Base-by-base conservation (phyloP, 1,140 invertebrate species). In the Psix sp. region DNA sequence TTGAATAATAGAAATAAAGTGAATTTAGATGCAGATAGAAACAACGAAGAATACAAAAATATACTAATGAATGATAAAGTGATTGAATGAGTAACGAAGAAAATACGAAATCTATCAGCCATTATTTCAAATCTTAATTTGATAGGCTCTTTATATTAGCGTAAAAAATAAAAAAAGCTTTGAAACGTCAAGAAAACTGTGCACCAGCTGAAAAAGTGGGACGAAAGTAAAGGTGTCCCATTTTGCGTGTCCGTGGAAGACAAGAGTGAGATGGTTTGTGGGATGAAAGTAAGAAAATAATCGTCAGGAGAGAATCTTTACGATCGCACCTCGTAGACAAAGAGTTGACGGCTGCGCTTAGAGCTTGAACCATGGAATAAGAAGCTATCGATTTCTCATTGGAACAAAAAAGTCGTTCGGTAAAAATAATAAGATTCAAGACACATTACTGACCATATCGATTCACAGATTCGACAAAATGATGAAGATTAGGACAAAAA, bases 301-400 rank as follows among this genome's bases (percentile, higher is more conserved):
- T 54, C 75, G 71, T 59, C 60, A 40, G 56, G 71, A 67, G 74
- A 48, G 72, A 71, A 59, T 78, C 77, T 46, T 65, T 78, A 49
- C 57, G 71, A 74, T 76, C 68, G 18, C 71, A 66, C 46, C 70
- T 40, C 5, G 46, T 66, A 49, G 78, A 78, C 67, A 77, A 77
- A 72, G 73, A 75, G 73, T 43, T 56, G 73, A 75, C 65, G 73
- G 43, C 65, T 68, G 63, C 63, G 71, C 71, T 52, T n/a, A 40
- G 26, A 24, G 57, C 46, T 52, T 45, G 29, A 48, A 59, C n/a
- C 42, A 14, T 16, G 39, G 35, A 62, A 54, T 33, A 39, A 48
- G 59, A 42, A 68, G 39, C 51, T 65, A 74, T 74, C 65, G 72
- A 74, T 68, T 74, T 43, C 49, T 29, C 29, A 33, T 11, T 43